phyloP scores from a whole-genome alignment of 2,888 invertebrate genomes.

The Pachycephus smyrnensis region DNA sequence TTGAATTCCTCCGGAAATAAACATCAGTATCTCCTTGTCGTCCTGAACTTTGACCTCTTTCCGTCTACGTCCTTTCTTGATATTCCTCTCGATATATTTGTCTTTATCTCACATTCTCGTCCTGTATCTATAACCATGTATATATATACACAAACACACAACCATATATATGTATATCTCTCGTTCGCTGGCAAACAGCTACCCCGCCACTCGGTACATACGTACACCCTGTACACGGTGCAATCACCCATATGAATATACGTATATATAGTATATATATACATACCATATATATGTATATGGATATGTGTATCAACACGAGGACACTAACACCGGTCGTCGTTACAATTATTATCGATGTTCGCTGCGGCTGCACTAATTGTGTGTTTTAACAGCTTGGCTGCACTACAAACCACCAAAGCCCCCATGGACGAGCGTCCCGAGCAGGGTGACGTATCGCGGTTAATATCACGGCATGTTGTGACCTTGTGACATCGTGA shows the following conservation, averaged over 20 bases:
- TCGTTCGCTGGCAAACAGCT: background rate
- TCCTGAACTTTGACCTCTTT: background rate
- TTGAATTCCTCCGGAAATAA: background rate
- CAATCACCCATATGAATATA: background rate
- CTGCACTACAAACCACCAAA: constrained; percentile 33
- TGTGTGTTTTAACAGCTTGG: constrained; percentile 61
- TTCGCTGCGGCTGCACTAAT: constrained; percentile 61
- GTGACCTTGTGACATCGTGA: too few species aligned
- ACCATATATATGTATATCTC: background rate
- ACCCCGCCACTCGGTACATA: too few species aligned
- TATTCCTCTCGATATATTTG: background rate
- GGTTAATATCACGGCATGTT: too few species aligned
- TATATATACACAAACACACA: too few species aligned
- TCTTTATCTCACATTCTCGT: too few species aligned
- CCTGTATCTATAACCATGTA: too few species aligned
- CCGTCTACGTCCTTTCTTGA: background rate
- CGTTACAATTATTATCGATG: constrained; percentile 52
- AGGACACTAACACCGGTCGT: constrained; percentile 27
- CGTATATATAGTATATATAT: background rate
- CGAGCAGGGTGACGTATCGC: too few species aligned
- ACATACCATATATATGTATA: background rate
- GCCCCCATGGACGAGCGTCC: too few species aligned
- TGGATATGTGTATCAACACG: background rate
- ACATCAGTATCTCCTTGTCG: background rate
- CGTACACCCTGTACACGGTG: background rate